phyloP scores from a whole-genome alignment of 2,797 vertebrate genomes.

The Cheracebus regulus region DNA sequence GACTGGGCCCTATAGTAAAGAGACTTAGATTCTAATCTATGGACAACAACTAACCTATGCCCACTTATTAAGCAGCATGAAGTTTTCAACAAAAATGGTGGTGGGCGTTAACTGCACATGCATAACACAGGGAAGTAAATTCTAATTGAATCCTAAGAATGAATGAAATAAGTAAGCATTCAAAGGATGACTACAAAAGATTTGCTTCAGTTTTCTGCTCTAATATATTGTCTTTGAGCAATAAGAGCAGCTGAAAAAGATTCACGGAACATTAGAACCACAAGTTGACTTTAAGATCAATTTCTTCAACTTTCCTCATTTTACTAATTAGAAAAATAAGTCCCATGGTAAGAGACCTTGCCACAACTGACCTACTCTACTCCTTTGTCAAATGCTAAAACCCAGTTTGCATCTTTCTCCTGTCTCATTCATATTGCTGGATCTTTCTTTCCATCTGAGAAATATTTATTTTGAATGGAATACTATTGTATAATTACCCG shows the following conservation, averaged over 20 bases:
- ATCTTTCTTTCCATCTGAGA: neutral
- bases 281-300: neutral
- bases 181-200: neutral
- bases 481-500: neutral
- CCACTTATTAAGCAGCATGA: neutral
- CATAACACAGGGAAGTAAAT: neutral
- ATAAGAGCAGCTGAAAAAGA: neutral
- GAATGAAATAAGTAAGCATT: neutral
- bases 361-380: neutral
- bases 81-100: neutral
- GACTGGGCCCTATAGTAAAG: neutral
- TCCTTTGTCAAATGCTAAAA: neutral
- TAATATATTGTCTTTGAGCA: neutral
- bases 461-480: neutral
- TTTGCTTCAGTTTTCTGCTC: slow-evolving; percentile 2
- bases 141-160: neutral
- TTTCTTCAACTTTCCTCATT: neutral
- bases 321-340: neutral
- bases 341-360: neutral
- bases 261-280: neutral
- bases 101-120: neutral
- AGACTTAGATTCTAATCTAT: neutral
- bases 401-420: neutral
- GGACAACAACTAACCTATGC: neutral
- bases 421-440: neutral